Base-by-base conservation (phyloP, 2,888 invertebrate species). In the Gandaritis pyraliata region DNA sequence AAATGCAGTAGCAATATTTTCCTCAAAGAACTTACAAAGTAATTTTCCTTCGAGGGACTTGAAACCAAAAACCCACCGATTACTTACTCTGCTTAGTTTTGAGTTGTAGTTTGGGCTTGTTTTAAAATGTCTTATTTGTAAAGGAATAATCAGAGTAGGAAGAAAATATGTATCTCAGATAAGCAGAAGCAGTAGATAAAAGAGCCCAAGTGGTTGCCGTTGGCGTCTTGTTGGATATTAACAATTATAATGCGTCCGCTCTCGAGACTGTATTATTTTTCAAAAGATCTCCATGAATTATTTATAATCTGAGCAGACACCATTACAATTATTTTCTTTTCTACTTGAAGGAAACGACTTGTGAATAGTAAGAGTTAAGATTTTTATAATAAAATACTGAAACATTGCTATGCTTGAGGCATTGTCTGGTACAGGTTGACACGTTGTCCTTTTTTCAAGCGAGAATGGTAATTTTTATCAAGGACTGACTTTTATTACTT, bases 321-420 rank as follows among this genome's bases (percentile, higher is more conserved):
- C 82, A 87, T 88, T 86, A 87, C 83, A 87, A 89, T 86, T 86
- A 87, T 87, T 87, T 59, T 86, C 85, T 87, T 86, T 87, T 86
- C 81, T 79, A 82, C 83, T 80, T 74, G 78, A 77, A 81, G 84
- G 81, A 79, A 84, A 85, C 83, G 78, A 77, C 80, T 80, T 70
- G 78, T 83, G 87, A 88, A 88, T 88, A 86, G 83, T 74, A 88
- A 87, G 72, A 69, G 54, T 61, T 74, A 88, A 87, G 72, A 69
- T 55, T 61, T 54, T 74, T 75, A 74, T 16, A 68, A 65, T 71
- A 48, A 71, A 69, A 70, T 72, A 64, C 58, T 69, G 68, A 66
- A 53, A 58, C 62, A 59, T 48, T 36, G 47, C 58, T 45, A 65
- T 61, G 59, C 54, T 46, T 64, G 50, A 47, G 59, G 49, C 51